A percentile compares a stretch with the other conserved stretches of the same genome.
Conservation (phyloP, 1,140 invertebrate species). For the Drepana arcuata region DNA sequence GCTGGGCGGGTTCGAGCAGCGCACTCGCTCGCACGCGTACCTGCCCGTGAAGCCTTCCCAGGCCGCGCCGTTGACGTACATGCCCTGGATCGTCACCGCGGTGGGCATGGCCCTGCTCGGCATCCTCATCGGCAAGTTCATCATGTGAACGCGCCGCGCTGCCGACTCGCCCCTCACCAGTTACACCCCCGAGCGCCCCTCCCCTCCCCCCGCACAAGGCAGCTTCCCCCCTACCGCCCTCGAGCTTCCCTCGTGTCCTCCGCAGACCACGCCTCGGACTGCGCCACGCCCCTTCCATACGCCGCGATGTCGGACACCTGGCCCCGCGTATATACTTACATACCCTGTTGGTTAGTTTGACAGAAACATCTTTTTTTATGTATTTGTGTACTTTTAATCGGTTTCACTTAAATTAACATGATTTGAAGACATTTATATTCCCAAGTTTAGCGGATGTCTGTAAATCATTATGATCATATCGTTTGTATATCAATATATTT, state of each 20-base stretch:
- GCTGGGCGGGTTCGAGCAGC: conserved; percentile 35
- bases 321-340: not conserved
- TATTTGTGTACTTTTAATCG: too few species aligned
- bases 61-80: conserved; percentile 54
- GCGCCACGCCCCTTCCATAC: not conserved
- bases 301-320: not conserved
- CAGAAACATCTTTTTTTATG: too few species aligned
- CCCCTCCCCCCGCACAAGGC: conserved; percentile 76
- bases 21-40: conserved; percentile 52
- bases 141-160: conserved; percentile 69
- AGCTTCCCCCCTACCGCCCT: conserved; percentile 59
- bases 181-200: conserved; percentile 41
- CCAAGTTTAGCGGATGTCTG: too few species aligned
- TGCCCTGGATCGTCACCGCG: conserved; percentile 70
- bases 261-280: not conserved
- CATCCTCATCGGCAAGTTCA: conserved; percentile 73
- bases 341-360: too few species aligned
- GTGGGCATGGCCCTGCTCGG: conserved; percentile 72
- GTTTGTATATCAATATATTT: too few species aligned
- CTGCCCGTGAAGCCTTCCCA: conserved; percentile 59
- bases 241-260: conserved; percentile 5
- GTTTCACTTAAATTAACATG: too few species aligned
- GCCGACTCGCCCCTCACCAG: conserved; percentile 35
- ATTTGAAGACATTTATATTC: too few species aligned
- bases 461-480: too few species aligned